Evolutionary conservation across 64 coral and sea anemone species (phyloP), one percentile per base, ranked within the genome.

Genomic region (Dendrophyllia cribrosa): DNA sequence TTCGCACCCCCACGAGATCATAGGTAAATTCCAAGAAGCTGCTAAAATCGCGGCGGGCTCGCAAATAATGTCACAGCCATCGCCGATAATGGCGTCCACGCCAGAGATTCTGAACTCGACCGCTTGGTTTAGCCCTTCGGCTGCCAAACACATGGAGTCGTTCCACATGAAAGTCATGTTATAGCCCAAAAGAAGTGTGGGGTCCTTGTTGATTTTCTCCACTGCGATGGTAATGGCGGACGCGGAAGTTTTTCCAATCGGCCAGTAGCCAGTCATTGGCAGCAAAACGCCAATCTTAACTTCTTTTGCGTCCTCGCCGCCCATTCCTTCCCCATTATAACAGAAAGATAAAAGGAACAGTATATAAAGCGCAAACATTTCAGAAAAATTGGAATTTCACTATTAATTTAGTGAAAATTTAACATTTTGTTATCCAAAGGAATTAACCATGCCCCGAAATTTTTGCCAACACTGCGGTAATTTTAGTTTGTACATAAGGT

Each of bases 201-300:
- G 16, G 44, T 96, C 95, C 2, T 70, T 65, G 73, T 96, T 96
- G 77, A 96, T 96, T 58, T 80, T 86, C 24, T 96, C 95, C 7
- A 96, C 95, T 26, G 95, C 95, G 56, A 96, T 96, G 9, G 90
- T 96, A 13, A 96, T 96, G 55, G 95, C 90, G 6, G 95, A 96
- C 20, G 95, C 95, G 2, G 95, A 96, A 19, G 95, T 96, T 96
- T 96, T 96, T 4, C 95, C 95, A 20, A 96, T 96, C 0, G 95
- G 95, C 95, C 95, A 96, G 86, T 96, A 96, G 43, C 95, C 95
- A 1, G 95, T 96, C 95, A 96, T 96, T 16, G 95, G 95, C 7
- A 96, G 72, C 67, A 96, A 82, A 53, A 96, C 95, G 4, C 95
- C 95, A 13, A 96, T 91, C 51, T 83, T 91, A 6, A 91, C 89